Evolutionary conservation across 1,140 invertebrate species (phyloP).

Genomic region (Zaprionus lachaisei): DNA sequence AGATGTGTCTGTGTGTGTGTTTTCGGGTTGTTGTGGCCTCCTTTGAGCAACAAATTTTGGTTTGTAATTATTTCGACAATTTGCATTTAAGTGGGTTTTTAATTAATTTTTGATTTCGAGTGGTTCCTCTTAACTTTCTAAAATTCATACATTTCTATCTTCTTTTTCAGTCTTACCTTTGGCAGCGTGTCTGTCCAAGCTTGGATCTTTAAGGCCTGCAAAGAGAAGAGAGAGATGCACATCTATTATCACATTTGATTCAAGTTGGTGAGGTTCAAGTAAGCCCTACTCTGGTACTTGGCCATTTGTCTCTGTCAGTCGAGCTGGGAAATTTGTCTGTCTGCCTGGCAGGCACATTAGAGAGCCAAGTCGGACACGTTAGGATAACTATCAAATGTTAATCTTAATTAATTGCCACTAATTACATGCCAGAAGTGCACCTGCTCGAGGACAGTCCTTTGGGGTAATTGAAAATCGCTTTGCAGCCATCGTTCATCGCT

Average conservation of each 20-base stretch:
- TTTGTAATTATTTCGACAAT: constrained; percentile 68
- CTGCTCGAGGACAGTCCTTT: not conserved
- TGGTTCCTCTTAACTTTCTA: not conserved
- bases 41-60: constrained; percentile 58
- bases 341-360: constrained; percentile 25
- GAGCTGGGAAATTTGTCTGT: constrained; percentile 34
- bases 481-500: constrained; percentile 1
- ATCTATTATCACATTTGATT: not conserved
- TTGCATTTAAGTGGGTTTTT: constrained; percentile 58
- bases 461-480: constrained; percentile 11
- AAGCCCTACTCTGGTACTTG: not conserved
- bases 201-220: constrained; percentile 81
- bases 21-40: constrained; percentile 53
- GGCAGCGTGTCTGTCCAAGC: constrained; percentile 73
- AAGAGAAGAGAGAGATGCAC: constrained; percentile 17
- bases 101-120: constrained; percentile 55
- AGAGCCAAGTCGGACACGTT: constrained; percentile 3
- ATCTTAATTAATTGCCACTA: constrained; percentile 75
- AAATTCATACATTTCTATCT: not conserved
- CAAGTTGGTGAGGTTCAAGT: not conserved
- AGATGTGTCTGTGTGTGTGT: constrained; percentile 15
- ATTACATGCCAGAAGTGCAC: constrained; percentile 42
- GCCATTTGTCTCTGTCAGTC: constrained; percentile 58
- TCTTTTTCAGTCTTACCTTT: constrained; percentile 60
- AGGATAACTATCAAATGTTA: constrained; percentile 64